phyloP scores from a whole-genome alignment of 2,888 invertebrate genomes.

The Azorinus chamasolen region DNA sequence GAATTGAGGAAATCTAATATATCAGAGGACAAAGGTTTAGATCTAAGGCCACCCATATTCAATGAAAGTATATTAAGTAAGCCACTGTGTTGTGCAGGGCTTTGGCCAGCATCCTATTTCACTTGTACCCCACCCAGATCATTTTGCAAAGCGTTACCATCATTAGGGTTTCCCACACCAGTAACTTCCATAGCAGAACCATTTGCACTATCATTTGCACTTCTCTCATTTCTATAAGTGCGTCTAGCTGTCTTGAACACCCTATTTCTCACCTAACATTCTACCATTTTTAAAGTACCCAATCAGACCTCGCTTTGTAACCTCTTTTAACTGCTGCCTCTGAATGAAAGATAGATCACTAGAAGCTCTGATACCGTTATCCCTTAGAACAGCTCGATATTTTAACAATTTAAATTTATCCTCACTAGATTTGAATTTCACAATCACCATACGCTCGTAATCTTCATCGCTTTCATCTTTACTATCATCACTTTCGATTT shows the following conservation, averaged over 20 bases:
- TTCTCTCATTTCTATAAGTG: neutral
- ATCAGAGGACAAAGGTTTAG: too few relatives aligned
- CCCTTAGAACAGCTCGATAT: neutral
- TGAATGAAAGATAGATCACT: neutral
- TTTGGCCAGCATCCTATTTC: constrained; percentile 20
- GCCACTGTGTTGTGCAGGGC: constrained; percentile 9
- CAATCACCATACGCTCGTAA: neutral
- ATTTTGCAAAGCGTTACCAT: neutral
- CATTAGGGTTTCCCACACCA: neutral
- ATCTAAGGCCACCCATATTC: too few relatives aligned
- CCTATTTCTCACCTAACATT: neutral
- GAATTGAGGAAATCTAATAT: too few relatives aligned
- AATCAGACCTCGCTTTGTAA: neutral
- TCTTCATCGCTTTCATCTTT: too few relatives aligned
- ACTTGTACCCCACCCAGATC: too few relatives aligned
- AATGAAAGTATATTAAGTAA: too few relatives aligned
- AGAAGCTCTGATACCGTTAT: neutral
- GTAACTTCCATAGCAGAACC: too few relatives aligned
- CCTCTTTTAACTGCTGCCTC: neutral
- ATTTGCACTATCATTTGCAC: neutral
- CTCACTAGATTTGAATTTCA: neutral
- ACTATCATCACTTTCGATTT: too few relatives aligned
- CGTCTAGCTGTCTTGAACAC: neutral
- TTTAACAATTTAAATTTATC: constrained; percentile 1
- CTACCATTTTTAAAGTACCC: constrained; percentile 4